These are phyloP conservation scores for Rhamnusium bicolor DNA, from an alignment of 2,888 invertebrate species.

Conservation along the genomic window DNA sequence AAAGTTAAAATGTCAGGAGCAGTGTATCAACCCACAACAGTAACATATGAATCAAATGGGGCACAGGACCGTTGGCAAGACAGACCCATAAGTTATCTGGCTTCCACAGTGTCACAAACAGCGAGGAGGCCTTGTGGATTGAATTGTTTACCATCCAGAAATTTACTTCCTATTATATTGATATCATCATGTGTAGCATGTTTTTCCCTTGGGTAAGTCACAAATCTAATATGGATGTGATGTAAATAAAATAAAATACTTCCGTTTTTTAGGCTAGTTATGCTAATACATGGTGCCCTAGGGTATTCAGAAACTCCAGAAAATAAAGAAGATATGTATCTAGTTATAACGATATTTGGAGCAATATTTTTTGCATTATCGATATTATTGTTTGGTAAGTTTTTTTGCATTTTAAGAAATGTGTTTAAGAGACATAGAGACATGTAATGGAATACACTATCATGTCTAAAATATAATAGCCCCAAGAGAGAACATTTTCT, in stretches of 20 bases:
- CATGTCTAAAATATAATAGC: no score
- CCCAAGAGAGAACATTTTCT: no score
- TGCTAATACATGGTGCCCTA: constrained; percentile 78
- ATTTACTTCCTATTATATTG: constrained; percentile 64
- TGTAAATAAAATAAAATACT: not conserved
- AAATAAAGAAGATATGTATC: constrained; percentile 62
- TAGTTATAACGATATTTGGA: constrained; percentile 76
- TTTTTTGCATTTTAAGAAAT: not conserved
- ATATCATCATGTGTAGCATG: constrained; percentile 66
- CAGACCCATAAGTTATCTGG: constrained; percentile 69
- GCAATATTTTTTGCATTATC: constrained; percentile 78
- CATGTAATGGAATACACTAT: no score
- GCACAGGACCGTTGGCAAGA: constrained; percentile 67
- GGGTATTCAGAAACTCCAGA: constrained; percentile 73
- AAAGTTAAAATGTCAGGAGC: constrained; percentile 71
- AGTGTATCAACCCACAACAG: constrained; percentile 86
- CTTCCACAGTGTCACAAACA: constrained; percentile 72
- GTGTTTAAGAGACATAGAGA: no score
- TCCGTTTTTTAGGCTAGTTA: constrained; percentile 73
- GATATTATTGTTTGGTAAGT: constrained; percentile 75
- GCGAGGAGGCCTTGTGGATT: constrained; percentile 75
- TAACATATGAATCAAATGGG: constrained; percentile 77
- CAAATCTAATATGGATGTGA: not conserved
- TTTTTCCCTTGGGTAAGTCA: constrained; percentile 65
- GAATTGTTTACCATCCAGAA: constrained; percentile 67